Conservation (phyloP, 2,797 vertebrate species). For the Scyliorhinus canicula region DNA sequence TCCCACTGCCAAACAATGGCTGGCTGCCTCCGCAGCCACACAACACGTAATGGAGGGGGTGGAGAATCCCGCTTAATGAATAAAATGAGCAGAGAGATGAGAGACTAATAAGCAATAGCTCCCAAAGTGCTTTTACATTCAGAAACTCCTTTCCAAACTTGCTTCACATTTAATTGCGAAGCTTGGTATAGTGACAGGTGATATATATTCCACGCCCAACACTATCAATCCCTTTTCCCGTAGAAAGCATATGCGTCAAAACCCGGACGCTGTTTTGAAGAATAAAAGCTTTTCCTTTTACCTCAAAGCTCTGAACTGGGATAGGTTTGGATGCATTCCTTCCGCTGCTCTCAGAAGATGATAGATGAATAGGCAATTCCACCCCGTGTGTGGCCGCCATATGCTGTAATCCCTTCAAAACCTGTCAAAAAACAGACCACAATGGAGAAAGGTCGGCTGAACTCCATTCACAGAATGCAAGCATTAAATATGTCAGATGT, state of each 20-base stretch:
- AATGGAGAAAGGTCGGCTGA: not conserved
- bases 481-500: not conserved
- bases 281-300: slow-evolving; percentile 42
- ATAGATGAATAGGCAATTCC: slow-evolving; percentile 49
- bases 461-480: too few species aligned
- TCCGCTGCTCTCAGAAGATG: slow-evolving; percentile 39
- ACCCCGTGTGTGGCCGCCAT: slow-evolving; percentile 67
- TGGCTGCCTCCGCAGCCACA: too few species aligned
- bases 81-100: not conserved
- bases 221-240: not conserved
- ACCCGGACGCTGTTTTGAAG: not conserved
- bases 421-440: slow-evolving; percentile 49
- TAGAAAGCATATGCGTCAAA: not conserved
- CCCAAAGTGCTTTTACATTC: not conserved
- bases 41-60: too few species aligned
- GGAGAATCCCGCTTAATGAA: not conserved
- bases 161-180: not conserved
- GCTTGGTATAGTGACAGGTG: not conserved
- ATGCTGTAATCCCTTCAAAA: slow-evolving; percentile 66
- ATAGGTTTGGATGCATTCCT: slow-evolving; percentile 51
- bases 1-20: too few species aligned
- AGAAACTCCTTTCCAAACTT: not conserved
- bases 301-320: slow-evolving; percentile 65
- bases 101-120: not conserved
- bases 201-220: not conserved